Conservation (phyloP, 1,140 invertebrate genomes). For the Drosophila insularis region DNA sequence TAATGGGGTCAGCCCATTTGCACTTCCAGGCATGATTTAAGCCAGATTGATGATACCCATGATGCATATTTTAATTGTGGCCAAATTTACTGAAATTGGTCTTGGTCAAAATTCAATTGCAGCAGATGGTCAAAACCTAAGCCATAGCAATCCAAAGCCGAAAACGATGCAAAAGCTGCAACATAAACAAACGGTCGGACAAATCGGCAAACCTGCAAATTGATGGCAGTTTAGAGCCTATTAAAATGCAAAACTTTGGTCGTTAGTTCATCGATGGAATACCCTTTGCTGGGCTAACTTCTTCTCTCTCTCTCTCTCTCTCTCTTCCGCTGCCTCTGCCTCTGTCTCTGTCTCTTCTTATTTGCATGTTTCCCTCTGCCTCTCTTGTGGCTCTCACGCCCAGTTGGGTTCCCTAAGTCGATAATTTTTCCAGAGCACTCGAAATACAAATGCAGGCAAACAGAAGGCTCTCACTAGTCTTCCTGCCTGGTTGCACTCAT, state of each 20-base stretch:
- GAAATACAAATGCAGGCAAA: constrained; percentile 17
- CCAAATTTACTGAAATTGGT: constrained; percentile 28
- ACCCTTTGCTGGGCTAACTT: not conserved
- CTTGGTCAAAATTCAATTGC: constrained; percentile 41
- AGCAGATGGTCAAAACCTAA: constrained; percentile 17
- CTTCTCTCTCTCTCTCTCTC: not conserved
- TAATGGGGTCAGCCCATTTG: too few relatives aligned
- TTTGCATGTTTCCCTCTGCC: not conserved
- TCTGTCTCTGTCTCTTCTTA: not conserved
- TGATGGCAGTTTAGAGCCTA: constrained; percentile 54
- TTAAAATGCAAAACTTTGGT: constrained; percentile 70
- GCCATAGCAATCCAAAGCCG: constrained; percentile 14
- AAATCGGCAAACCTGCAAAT: constrained; percentile 27
- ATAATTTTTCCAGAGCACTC: constrained; percentile 15
- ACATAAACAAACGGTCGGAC: not conserved
- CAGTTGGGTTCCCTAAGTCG: constrained; percentile 12
- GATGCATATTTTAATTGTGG: constrained; percentile 25
- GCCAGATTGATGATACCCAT: not conserved
- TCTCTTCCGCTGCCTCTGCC: not conserved
- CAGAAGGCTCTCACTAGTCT: constrained; percentile 8
- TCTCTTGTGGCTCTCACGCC: not conserved
- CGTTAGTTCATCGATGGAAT: constrained; percentile 28
- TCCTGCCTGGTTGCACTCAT: constrained; percentile 15
- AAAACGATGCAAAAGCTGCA: not conserved
- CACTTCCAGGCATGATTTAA: not conserved